Conservation (phyloP, 2,888 invertebrate genomes). For the Netelia virgata region DNA sequence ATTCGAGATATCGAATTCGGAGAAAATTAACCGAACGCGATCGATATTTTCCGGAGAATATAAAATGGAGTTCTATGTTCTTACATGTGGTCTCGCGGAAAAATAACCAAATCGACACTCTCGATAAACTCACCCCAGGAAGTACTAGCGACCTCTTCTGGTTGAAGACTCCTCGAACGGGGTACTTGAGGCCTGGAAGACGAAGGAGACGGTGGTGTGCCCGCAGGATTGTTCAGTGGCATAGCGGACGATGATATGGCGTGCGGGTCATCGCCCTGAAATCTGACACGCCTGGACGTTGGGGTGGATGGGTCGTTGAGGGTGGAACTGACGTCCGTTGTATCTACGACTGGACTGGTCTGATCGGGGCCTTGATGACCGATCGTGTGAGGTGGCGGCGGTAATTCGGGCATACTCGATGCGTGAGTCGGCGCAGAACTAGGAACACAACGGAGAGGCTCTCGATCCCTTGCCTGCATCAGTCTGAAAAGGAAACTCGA, state of each 20-base stretch:
- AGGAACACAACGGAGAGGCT: constrained; percentile 86
- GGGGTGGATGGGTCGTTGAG: constrained; percentile 80
- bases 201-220: constrained; percentile 77
- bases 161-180: constrained; percentile 86
- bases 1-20: no score
- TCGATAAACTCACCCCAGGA: constrained; percentile 77
- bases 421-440: constrained; percentile 85
- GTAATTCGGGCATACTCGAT: constrained; percentile 89
- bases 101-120: no score
- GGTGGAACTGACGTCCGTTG: constrained; percentile 66
- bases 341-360: constrained; percentile 61
- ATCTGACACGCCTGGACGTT: constrained; percentile 85
- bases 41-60: no score
- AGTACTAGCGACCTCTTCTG: constrained; percentile 85
- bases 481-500: constrained; percentile 80
- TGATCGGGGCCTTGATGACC: constrained; percentile 70
- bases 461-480: constrained; percentile 86
- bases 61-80: no score
- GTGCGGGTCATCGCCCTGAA: constrained; percentile 84
- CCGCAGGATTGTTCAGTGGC: constrained; percentile 75
- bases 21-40: no score
- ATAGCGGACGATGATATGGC: constrained; percentile 73
- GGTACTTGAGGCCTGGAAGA: constrained; percentile 86
- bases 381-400: constrained; percentile 81
- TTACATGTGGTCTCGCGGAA: no score